These are phyloP conservation scores for Galaxias olidus DNA, from an alignment of 2,797 vertebrate genomes.

Conservation along the genomic window DNA sequence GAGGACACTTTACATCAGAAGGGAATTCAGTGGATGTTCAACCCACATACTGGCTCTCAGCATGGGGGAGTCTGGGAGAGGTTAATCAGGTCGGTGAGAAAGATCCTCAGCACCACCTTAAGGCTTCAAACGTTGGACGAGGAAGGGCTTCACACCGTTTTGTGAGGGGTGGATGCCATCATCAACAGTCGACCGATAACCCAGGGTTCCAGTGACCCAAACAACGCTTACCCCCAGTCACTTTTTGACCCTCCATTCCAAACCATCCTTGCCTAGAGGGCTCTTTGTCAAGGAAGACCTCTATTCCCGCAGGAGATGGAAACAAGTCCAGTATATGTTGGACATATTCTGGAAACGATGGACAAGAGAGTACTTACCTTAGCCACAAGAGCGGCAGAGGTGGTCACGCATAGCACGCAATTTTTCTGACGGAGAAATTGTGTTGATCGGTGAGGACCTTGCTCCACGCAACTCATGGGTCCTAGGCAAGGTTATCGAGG, in stretches of 20 bases:
- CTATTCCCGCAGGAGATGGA: conserved; percentile 8
- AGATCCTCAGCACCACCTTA: too few relatives aligned
- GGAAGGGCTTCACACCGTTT: conserved; percentile 5
- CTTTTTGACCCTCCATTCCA: conserved; percentile 3
- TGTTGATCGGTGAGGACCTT: too few relatives aligned
- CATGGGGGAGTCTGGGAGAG: too few relatives aligned
- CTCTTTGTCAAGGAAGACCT: neutral
- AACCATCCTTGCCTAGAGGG: conserved; percentile 6
- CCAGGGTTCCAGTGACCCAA: neutral
- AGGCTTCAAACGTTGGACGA: neutral
- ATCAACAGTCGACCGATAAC: neutral
- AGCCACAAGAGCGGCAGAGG: conserved; percentile 7
- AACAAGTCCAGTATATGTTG: conserved; percentile 3
- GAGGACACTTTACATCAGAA: too few relatives aligned
- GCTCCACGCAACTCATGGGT: too few relatives aligned
- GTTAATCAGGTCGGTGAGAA: too few relatives aligned
- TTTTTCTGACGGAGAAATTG: too few relatives aligned
- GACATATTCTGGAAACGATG: conserved; percentile 1
- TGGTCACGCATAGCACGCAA: too few relatives aligned
- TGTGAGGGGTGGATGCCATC: conserved; percentile 12
- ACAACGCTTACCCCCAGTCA: conserved; percentile 13
- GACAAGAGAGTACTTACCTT: conserved; percentile 9
- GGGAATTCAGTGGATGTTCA: too few relatives aligned
- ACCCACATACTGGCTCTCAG: too few relatives aligned
- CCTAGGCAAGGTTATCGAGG: neutral